Conservation (phyloP, 2,888 invertebrate species). For the Ferdinandea cuprea region DNA sequence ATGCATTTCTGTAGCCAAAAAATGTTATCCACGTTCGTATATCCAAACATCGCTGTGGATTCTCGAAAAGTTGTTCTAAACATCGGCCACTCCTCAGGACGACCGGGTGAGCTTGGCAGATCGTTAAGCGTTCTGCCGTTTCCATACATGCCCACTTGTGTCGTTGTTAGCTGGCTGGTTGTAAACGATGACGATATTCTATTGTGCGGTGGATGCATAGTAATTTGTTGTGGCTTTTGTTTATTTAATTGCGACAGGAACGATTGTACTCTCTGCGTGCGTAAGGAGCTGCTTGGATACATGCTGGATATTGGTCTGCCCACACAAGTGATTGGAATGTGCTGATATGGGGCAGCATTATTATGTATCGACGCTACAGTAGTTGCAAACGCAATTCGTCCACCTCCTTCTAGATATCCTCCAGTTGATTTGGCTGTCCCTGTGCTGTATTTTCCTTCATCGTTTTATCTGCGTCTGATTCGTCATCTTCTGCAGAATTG, state of each 20-base stretch:
- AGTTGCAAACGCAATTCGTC: slow-evolving; percentile 8
- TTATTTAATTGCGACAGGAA: not conserved
- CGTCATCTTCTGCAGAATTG: not conserved
- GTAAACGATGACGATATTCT: not conserved
- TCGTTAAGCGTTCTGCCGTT: too few relatives aligned
- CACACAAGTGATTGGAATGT: too few relatives aligned
- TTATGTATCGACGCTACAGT: too few relatives aligned
- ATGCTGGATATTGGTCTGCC: not conserved
- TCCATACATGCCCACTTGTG: not conserved
- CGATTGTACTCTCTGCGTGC: not conserved
- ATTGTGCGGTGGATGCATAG: not conserved
- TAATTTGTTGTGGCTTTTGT: not conserved
- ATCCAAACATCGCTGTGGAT: slow-evolving; percentile 34
- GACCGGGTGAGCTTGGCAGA: too few relatives aligned
- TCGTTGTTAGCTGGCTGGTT: not conserved
- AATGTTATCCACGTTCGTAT: slow-evolving; percentile 53
- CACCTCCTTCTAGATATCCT: not conserved
- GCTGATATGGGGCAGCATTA: too few relatives aligned
- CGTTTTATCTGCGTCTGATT: not conserved
- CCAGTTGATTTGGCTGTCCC: too few relatives aligned
- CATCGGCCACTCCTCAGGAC: too few relatives aligned
- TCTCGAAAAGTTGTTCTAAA: too few relatives aligned
- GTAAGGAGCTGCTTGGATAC: not conserved
- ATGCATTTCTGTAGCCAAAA: slow-evolving; percentile 51
- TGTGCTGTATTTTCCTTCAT: not conserved